Conservation (phyloP, 2,797 vertebrate species). For the Miichthys miiuy region DNA sequence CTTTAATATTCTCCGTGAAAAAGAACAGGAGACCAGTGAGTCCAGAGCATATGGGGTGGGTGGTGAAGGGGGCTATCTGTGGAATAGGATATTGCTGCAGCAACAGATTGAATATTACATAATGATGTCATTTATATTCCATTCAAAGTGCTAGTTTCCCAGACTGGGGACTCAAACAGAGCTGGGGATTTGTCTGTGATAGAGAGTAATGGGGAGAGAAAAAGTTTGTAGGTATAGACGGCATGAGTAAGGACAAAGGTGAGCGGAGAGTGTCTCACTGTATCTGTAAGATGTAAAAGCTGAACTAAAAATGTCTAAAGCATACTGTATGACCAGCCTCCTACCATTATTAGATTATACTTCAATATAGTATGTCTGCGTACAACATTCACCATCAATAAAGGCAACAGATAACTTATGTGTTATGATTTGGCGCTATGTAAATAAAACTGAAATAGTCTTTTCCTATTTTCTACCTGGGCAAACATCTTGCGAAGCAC, state of each 20-base stretch:
- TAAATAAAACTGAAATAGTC: too few relatives aligned
- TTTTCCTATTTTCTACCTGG: neutral
- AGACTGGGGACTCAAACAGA: slow-evolving; percentile 69
- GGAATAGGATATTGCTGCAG: slow-evolving; percentile 84
- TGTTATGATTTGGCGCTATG: too few relatives aligned
- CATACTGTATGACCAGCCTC: neutral
- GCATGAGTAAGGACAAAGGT: slow-evolving; percentile 31
- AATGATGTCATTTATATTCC: slow-evolving; percentile 87
- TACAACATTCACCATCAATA: neutral
- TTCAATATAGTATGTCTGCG: neutral
- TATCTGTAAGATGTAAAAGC: neutral
- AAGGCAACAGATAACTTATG: neutral
- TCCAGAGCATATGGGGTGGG: slow-evolving; percentile 77
- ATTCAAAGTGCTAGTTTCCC: slow-evolving; percentile 74
- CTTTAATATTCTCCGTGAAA: slow-evolving; percentile 88
- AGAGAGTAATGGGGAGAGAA: slow-evolving; percentile 54
- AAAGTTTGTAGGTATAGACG: slow-evolving; percentile 46
- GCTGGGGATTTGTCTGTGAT: slow-evolving; percentile 75
- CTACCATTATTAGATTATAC: neutral
- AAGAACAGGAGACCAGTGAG: slow-evolving; percentile 76
- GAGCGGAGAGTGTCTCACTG: slow-evolving; percentile 17
- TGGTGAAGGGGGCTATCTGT: slow-evolving; percentile 72
- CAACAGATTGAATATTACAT: slow-evolving; percentile 87
- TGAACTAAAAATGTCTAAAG: neutral
- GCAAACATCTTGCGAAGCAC: neutral